phyloP scores from a whole-genome alignment of 2,113 vertebrate genomes.

The Salvelinus fontinalis region DNA sequence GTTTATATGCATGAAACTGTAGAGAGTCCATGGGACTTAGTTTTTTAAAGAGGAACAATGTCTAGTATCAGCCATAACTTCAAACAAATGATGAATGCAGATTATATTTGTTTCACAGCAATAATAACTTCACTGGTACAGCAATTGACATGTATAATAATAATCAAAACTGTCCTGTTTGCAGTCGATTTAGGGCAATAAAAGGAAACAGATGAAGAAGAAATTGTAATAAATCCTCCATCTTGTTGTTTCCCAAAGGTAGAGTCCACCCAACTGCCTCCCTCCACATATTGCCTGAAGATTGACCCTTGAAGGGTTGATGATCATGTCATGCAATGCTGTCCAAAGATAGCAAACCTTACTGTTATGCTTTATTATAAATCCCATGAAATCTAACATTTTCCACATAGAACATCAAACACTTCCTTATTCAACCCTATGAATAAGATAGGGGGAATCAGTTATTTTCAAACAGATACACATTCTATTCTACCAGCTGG shows the following conservation, averaged over 20 bases:
- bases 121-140: conserved; percentile 77
- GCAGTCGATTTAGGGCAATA: conserved; percentile 75
- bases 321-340: conserved; percentile 54
- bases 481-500: too few species aligned
- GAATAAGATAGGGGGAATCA: too few species aligned
- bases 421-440: not conserved
- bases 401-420: not conserved
- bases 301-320: conserved; percentile 24
- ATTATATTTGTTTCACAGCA: conserved; percentile 70
- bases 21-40: conserved; percentile 78
- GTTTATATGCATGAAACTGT: conserved; percentile 88
- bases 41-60: conserved; percentile 82
- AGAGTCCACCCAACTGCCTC: conserved; percentile 21
- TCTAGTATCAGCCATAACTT: conserved; percentile 66
- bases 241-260: conserved; percentile 56
- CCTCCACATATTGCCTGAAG: conserved; percentile 2
- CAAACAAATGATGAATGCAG: conserved; percentile 68
- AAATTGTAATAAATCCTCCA: conserved; percentile 61
- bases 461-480: not conserved
- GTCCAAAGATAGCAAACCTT: not conserved
- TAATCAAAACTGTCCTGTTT: conserved; percentile 76
- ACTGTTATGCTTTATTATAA: conserved; percentile 9
- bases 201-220: conserved; percentile 62
- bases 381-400: conserved; percentile 1
- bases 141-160: conserved; percentile 70